phyloP scores from a whole-genome alignment of 2,888 invertebrate genomes.

The Aricia artaxerxes region DNA sequence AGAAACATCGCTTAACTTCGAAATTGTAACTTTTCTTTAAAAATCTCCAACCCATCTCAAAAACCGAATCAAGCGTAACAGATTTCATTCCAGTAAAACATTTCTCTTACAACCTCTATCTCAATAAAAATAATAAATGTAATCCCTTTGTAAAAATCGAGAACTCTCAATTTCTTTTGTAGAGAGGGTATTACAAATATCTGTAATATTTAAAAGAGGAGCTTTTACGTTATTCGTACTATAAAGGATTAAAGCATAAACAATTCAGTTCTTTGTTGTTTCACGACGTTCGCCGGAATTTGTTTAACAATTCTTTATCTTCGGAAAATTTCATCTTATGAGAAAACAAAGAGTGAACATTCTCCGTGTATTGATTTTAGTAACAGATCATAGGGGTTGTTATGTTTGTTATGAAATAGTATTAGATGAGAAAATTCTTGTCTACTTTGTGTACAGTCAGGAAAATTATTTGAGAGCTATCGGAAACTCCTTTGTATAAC shows the following conservation, averaged over 20 bases:
- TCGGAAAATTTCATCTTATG: background rate
- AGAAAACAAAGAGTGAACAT: background rate
- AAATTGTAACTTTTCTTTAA: background rate
- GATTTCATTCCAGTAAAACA: background rate
- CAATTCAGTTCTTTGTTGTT: slow-evolving; percentile 23
- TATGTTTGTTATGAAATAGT: background rate
- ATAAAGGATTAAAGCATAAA: slow-evolving; percentile 24
- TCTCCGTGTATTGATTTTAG: background rate
- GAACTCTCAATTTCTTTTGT: slow-evolving; percentile 9
- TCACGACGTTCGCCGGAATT: background rate
- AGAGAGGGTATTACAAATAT: slow-evolving; percentile 15
- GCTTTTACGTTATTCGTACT: background rate
- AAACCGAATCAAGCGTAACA: slow-evolving; percentile 5
- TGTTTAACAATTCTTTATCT: slow-evolving; percentile 2
- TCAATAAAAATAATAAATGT: slow-evolving; percentile 22
- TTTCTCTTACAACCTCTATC: background rate
- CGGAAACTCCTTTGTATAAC: background rate
- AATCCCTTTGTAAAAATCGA: slow-evolving; percentile 17
- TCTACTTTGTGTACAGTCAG: background rate
- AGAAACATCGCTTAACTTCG: background rate
- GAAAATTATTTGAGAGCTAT: background rate
- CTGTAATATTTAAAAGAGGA: slow-evolving; percentile 24
- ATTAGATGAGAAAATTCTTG: background rate
- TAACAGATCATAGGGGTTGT: background rate
- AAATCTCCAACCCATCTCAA: background rate